Conservation (phyloP, 2,113 vertebrate species). For the Mandrillus leucophaeus region DNA sequence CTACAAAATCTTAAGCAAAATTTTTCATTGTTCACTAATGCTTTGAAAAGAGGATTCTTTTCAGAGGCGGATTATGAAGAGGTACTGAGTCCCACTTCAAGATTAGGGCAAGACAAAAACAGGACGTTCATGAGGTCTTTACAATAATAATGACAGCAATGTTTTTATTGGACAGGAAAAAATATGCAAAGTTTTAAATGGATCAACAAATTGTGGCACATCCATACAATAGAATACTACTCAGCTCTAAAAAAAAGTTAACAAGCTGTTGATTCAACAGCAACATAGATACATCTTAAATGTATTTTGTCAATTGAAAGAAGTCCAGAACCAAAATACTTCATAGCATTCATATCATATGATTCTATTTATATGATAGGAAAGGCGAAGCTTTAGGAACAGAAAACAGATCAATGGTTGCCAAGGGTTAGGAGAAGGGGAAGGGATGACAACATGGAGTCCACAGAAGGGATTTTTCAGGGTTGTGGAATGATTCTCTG, state of each 20-base stretch:
- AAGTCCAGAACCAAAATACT: background rate
- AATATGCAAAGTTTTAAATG: background rate
- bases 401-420: background rate
- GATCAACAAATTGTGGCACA: background rate
- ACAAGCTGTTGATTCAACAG: background rate
- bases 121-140: background rate
- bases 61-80: background rate
- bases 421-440: background rate
- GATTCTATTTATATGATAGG: background rate
- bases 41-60: background rate
- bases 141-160: background rate
- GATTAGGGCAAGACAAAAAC: background rate
- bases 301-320: background rate
- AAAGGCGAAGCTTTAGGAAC: background rate
- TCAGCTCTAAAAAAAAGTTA: background rate
- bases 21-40: background rate
- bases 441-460: background rate
- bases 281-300: background rate
- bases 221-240: background rate
- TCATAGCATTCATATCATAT: no score
- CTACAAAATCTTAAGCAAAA: background rate
- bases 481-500: background rate
- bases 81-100: background rate
- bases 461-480: background rate
- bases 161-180: background rate